Evolutionary conservation across 2,888 invertebrate species (phyloP).

Genomic region (Lepidonotus clava): DNA sequence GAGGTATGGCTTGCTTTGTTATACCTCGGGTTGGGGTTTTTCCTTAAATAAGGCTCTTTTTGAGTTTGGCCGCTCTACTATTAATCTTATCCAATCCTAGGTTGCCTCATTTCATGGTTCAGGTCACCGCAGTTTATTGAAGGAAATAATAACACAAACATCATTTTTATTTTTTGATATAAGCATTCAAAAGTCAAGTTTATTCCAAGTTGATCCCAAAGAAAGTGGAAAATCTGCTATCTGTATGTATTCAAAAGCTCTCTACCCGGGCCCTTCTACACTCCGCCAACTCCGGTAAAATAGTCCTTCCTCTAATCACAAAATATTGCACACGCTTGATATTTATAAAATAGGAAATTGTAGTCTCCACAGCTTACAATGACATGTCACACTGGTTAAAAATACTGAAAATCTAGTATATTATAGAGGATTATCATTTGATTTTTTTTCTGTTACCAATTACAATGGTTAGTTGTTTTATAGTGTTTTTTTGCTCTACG

Average conservation of each 20-base stretch:
- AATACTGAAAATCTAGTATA: constrained; percentile 51
- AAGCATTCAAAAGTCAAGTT: constrained; percentile 57
- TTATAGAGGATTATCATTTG: neutral
- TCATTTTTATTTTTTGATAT: constrained; percentile 42
- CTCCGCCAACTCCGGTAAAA: constrained; percentile 47
- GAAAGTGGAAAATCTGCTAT: constrained; percentile 54
- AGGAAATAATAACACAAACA: constrained; percentile 3
- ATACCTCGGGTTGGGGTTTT: no score
- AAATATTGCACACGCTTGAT: constrained; percentile 55
- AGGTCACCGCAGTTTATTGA: no score
- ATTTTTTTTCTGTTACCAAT: constrained; percentile 1
- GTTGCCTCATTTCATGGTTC: no score
- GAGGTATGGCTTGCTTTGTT: no score
- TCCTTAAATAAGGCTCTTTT: no score
- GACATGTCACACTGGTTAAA: constrained; percentile 43
- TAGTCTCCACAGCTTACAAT: neutral
- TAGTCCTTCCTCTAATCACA: constrained; percentile 42
- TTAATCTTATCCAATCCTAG: no score
- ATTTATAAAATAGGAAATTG: constrained; percentile 54
- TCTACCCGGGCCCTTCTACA: constrained; percentile 48
- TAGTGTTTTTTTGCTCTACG: neutral
- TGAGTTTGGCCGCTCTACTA: no score
- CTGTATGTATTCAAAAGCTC: constrained; percentile 53
- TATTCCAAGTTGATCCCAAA: constrained; percentile 58
- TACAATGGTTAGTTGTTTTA: neutral